phyloP scores from a whole-genome alignment of 2,797 vertebrate genomes.

The Sebastes ruberrimus region DNA sequence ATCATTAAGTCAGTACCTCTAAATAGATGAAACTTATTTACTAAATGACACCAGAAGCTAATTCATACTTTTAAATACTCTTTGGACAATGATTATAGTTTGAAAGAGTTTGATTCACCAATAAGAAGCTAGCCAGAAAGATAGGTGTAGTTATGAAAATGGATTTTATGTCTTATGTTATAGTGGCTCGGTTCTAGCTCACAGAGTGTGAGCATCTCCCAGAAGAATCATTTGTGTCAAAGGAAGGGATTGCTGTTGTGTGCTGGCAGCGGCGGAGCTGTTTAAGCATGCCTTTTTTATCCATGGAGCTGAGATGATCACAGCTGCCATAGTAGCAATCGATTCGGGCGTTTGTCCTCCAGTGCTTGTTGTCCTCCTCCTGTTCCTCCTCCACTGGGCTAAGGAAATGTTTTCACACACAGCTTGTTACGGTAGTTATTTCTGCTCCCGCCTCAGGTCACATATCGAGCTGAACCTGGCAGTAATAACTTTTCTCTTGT shows the following conservation, averaged over 20 bases:
- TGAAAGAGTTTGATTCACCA: neutral
- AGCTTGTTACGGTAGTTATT: constrained; percentile 61
- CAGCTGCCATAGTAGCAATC: constrained; percentile 33
- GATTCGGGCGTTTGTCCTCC: constrained; percentile 40
- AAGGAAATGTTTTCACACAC: constrained; percentile 48
- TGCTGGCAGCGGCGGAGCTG: neutral
- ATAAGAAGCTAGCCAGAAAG: neutral
- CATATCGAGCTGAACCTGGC: constrained; percentile 57
- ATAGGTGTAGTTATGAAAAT: neutral
- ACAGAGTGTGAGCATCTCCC: neutral
- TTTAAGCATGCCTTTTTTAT: constrained; percentile 40
- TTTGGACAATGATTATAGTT: neutral
- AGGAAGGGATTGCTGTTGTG: neutral
- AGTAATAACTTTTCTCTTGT: constrained; percentile 51
- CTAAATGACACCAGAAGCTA: neutral
- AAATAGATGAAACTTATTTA: neutral
- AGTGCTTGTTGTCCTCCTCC: constrained; percentile 29
- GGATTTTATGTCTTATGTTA: neutral
- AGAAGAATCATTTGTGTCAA: constrained; percentile 5
- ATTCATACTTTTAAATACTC: neutral
- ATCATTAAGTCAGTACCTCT: neutral
- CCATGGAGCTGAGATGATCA: constrained; percentile 30
- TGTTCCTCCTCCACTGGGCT: constrained; percentile 20
- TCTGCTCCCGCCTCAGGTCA: constrained; percentile 62
- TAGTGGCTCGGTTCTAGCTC: neutral